Evolutionary conservation across 2,888 invertebrate species (phyloP).

Genomic region (Noctua pronuba): DNA sequence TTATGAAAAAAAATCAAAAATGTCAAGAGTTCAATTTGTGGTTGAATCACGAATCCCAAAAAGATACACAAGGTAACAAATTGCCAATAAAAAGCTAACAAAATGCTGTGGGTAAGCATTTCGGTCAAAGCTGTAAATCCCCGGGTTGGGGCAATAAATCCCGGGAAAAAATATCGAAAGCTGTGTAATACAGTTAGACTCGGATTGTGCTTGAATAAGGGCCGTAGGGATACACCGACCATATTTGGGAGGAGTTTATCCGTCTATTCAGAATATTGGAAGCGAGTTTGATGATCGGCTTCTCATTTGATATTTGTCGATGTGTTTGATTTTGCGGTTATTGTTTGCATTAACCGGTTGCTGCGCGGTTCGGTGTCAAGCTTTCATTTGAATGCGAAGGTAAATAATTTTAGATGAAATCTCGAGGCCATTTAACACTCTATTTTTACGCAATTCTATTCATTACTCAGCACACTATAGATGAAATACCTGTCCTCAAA

Average conservation of each 20-base stretch:
- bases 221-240: slow-evolving; percentile 63
- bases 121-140: slow-evolving; percentile 89
- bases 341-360: slow-evolving; percentile 41
- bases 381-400: slow-evolving; percentile 14
- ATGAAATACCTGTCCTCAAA: not conserved
- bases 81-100: slow-evolving; percentile 89
- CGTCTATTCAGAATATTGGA: slow-evolving; percentile 66
- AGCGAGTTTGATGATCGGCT: slow-evolving; percentile 60
- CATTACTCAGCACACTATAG: not conserved
- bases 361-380: slow-evolving; percentile 8
- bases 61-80: slow-evolving; percentile 89
- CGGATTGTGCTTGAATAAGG: slow-evolving; percentile 70
- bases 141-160: slow-evolving; percentile 83
- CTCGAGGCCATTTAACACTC: not conserved
- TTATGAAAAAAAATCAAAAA: slow-evolving; percentile 66
- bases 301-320: slow-evolving; percentile 43
- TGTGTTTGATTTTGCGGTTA: slow-evolving; percentile 42
- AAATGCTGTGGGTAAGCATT: slow-evolving; percentile 87
- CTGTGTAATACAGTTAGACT: slow-evolving; percentile 84
- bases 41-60: slow-evolving; percentile 81
- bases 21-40: slow-evolving; percentile 82
- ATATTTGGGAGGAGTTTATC: slow-evolving; percentile 65
- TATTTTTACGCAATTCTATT: not conserved
- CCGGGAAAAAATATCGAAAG: slow-evolving; percentile 86
- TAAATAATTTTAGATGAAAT: not conserved